Conservation (phyloP, 2,888 invertebrate species). For the Apoda limacodes region DNA sequence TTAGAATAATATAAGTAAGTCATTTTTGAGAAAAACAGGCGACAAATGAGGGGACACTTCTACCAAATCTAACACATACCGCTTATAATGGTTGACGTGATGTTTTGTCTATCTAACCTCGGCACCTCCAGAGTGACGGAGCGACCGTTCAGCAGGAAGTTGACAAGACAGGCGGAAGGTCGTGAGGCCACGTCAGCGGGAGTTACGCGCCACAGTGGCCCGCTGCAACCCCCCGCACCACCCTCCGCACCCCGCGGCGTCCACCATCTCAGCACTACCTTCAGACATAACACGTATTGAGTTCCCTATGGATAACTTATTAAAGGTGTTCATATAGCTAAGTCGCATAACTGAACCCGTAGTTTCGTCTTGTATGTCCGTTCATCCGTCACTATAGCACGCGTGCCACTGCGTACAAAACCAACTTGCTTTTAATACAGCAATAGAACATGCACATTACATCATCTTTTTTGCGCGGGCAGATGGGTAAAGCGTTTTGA, state of each 20-base stretch:
- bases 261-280: constrained; percentile 95
- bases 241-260: constrained; percentile 91
- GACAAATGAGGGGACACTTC: not conserved
- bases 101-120: constrained; percentile 46
- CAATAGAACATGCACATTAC: no score
- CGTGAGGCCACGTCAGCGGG: constrained; percentile 97
- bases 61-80: not conserved
- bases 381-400: no score
- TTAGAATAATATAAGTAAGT: no score
- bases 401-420: no score
- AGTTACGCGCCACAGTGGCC: constrained; percentile 90
- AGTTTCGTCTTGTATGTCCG: no score
- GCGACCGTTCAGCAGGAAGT: constrained; percentile 95
- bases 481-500: no score
- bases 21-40: not conserved
- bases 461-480: no score
- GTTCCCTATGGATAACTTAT: no score
- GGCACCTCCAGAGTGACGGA: constrained; percentile 93
- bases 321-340: no score
- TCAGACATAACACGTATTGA: constrained; percentile 1
- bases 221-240: constrained; percentile 84
- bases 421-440: no score
- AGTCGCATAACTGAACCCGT: no score
- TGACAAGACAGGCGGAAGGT: constrained; percentile 96
- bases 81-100: not conserved